These are phyloP conservation scores for Macquaria ambigua DNA, from an alignment of 2,113 vertebrate genomes.

Conservation along the genomic window DNA sequence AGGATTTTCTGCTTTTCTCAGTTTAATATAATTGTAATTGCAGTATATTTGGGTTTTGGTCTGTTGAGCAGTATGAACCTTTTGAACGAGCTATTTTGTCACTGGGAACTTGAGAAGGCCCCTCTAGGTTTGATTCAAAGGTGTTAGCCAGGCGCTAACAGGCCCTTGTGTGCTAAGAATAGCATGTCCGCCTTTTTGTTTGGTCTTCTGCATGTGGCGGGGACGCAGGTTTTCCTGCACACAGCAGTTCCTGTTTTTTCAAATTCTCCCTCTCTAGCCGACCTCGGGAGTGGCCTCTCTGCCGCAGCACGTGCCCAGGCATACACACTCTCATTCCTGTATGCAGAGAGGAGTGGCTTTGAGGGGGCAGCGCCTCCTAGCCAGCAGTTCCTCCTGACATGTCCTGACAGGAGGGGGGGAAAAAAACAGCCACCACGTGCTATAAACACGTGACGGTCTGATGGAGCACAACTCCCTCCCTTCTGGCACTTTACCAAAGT, in stretches of 20 bases:
- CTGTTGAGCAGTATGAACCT: no score
- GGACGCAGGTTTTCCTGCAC: background rate
- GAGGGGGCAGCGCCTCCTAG: conserved; percentile 12
- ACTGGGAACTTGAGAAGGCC: background rate
- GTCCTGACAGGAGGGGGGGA: conserved; percentile 42
- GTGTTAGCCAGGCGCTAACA: background rate
- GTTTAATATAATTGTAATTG: background rate
- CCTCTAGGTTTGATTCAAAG: background rate
- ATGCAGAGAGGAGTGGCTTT: background rate
- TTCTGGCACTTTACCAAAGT: conserved; percentile 57
- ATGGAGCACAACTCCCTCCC: conserved; percentile 11
- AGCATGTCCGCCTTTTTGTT: background rate
- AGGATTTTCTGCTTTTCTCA: background rate
- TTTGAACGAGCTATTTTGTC: no score
- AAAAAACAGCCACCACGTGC: conserved; percentile 53
- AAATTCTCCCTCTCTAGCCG: conserved; percentile 63
- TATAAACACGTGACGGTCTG: conserved; percentile 57
- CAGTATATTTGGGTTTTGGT: no score
- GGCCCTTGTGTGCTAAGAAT: background rate
- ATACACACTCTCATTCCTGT: conserved; percentile 57
- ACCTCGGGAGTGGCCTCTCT: conserved; percentile 52
- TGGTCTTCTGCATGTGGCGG: background rate
- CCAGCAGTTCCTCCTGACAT: background rate
- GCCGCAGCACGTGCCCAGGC: conserved; percentile 46
- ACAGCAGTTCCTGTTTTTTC: conserved; percentile 68